Evolutionary conservation across 2,888 invertebrate species (phyloP).

Genomic region (Pammene fasciana): DNA sequence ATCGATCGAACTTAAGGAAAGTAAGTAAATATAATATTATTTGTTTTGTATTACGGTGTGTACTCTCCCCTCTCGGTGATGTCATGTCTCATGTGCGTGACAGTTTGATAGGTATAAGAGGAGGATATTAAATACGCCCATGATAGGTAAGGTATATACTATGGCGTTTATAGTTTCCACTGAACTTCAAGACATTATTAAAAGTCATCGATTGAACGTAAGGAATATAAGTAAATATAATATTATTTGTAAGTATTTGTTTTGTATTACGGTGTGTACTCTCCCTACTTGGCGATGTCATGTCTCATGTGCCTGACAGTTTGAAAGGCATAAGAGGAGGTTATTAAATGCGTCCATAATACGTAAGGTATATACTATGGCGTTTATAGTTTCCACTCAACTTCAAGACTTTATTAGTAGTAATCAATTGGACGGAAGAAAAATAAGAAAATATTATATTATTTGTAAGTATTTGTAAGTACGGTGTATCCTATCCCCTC

Average conservation of each 20-base stretch:
- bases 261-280: not conserved
- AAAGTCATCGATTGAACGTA: too few relatives aligned
- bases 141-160: not conserved
- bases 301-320: not conserved
- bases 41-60: not conserved
- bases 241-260: not conserved
- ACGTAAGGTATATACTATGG: too few relatives aligned
- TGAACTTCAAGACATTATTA: too few relatives aligned
- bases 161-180: too few relatives aligned
- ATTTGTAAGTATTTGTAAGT: too few relatives aligned
- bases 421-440: too few relatives aligned
- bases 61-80: too few relatives aligned
- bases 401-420: too few relatives aligned
- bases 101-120: not conserved
- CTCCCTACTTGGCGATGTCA: not conserved
- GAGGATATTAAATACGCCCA: constrained; percentile 1
- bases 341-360: not conserved
- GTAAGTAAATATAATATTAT: not conserved
- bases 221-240: not conserved
- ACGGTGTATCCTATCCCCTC: too few relatives aligned
- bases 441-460: too few relatives aligned
- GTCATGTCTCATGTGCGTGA: not conserved
- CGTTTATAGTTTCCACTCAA: too few relatives aligned
- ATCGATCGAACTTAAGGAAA: too few relatives aligned
- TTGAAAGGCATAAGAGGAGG: not conserved